Evolutionary conservation across 2,888 invertebrate species (phyloP).

Genomic region (Ptychoptera contaminata): DNA sequence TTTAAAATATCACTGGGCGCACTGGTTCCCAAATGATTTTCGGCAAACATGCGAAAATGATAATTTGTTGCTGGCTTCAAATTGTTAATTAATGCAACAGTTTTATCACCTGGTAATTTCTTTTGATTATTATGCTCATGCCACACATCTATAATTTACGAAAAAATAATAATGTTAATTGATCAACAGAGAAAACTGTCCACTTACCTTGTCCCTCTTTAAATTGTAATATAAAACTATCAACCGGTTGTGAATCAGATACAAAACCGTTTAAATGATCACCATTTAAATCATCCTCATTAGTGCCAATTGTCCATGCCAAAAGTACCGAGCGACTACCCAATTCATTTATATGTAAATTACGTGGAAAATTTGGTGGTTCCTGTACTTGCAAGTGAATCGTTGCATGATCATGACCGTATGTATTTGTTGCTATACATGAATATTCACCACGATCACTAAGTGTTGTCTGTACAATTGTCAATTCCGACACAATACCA

Average conservation of each 20-base stretch:
- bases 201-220: constrained; percentile 38
- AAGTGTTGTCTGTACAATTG: constrained; percentile 36
- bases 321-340: constrained; percentile 39
- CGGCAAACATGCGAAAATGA: constrained; percentile 42
- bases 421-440: constrained; percentile 44
- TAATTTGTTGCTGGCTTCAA: constrained; percentile 43
- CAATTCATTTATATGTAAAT: constrained; percentile 37
- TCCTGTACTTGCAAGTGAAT: constrained; percentile 37
- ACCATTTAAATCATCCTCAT: constrained; percentile 26
- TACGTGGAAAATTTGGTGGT: constrained; percentile 43
- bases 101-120: constrained; percentile 36
- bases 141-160: constrained; percentile 37
- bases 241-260: constrained; percentile 34
- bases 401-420: constrained; percentile 38
- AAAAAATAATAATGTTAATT: constrained; percentile 4
- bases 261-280: neutral
- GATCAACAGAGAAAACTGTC: neutral
- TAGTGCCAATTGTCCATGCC: constrained; percentile 36
- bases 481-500: constrained; percentile 38
- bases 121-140: constrained; percentile 40
- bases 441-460: constrained; percentile 42
- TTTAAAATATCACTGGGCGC: constrained; percentile 39
- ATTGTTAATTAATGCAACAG: constrained; percentile 34
- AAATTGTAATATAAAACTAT: constrained; percentile 41
- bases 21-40: constrained; percentile 45